Evolutionary conservation across 1,140 invertebrate genomes (phyloP).

Genomic region (Heliconius hermathena): DNA sequence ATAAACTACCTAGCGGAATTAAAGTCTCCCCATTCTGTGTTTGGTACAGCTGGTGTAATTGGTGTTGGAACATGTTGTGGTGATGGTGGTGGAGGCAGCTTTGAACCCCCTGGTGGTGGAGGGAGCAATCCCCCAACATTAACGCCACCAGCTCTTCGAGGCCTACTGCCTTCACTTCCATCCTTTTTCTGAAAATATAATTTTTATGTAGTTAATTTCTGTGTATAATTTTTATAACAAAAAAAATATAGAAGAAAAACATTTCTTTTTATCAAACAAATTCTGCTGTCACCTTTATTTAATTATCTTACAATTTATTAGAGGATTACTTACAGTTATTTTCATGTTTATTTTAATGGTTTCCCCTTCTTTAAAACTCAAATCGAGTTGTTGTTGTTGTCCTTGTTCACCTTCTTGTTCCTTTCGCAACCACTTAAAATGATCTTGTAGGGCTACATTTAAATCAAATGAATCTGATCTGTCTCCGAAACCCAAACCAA

Average conservation of each 20-base stretch:
- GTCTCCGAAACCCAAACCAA: constrained; percentile 98
- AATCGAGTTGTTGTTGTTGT: constrained; percentile 92
- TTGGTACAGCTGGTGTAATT: constrained; percentile 75
- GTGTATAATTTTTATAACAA: background rate
- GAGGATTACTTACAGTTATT: constrained; percentile 90
- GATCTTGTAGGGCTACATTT: constrained; percentile 98
- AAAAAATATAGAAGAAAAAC: too few relatives aligned
- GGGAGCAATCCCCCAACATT: constrained; percentile 86
- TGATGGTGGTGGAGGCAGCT: constrained; percentile 85
- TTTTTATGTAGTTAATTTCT: constrained; percentile 23
- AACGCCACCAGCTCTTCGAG: constrained; percentile 83
- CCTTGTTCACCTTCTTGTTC: constrained; percentile 93
- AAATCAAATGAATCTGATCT: constrained; percentile 99
- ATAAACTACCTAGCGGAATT: constrained; percentile 84
- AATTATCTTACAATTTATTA: background rate
- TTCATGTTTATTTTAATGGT: constrained; percentile 99
- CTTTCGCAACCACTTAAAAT: constrained; percentile 98
- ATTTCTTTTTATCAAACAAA: background rate
- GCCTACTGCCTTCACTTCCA: constrained; percentile 86
- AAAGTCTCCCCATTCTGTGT: constrained; percentile 90
- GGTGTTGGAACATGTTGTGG: constrained; percentile 85
- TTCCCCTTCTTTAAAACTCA: constrained; percentile 99
- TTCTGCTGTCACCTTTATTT: background rate
- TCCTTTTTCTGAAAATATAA: constrained; percentile 89
- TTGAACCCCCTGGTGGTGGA: constrained; percentile 91